Evolutionary conservation across 2,113 vertebrate species (phyloP), one percentile per base, ranked within the genome.

Genomic region (Nothobranchius furzeri): DNA sequence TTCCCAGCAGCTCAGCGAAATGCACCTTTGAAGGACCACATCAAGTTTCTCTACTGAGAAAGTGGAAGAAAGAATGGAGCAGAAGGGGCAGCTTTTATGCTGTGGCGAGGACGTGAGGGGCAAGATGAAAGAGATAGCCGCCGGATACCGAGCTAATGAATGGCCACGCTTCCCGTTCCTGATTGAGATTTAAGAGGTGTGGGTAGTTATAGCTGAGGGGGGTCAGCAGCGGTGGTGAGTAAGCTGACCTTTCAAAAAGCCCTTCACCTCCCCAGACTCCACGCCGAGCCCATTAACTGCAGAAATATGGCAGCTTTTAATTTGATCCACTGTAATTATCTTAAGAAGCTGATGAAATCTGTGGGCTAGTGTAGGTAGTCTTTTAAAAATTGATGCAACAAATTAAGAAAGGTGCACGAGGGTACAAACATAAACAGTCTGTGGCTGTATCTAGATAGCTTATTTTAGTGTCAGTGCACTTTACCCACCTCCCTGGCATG

Each of bases 181-280:
- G 85, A 91, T 84, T 84, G 82, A 90, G 85, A 88, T 89, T 84
- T 89, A 91, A 87, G 83, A 88, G 83, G 80, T 57, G 74, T 75
- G 73, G 70, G 73, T 61, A 58, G 70, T 71, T 70, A 59, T 67
- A 72, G 66, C 72, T 75, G 82, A 70, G 71, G 87, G 85, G 81
- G 86, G 75, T 85, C 70, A 75, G 73, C 68, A 37, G 60, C 66
- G 57, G 70, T 51, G 73, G 75, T 78, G 87, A 84, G 85, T 84
- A 68, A 80, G 79, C 71, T 76, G 79, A 90, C 87, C 88, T 87
- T 79, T 81, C 62, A 42, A 65, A 75, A 79, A 79, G 83, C 65
- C 71, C 81, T 82, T 84, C 82, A 81, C 84, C 82, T 79, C 80
- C 10, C 47, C 51, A 57, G 73, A 66, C 59, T 73, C 78, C 75